Base-by-base conservation (phyloP, 2,888 invertebrate species). In the Matsumyia berberina region DNA sequence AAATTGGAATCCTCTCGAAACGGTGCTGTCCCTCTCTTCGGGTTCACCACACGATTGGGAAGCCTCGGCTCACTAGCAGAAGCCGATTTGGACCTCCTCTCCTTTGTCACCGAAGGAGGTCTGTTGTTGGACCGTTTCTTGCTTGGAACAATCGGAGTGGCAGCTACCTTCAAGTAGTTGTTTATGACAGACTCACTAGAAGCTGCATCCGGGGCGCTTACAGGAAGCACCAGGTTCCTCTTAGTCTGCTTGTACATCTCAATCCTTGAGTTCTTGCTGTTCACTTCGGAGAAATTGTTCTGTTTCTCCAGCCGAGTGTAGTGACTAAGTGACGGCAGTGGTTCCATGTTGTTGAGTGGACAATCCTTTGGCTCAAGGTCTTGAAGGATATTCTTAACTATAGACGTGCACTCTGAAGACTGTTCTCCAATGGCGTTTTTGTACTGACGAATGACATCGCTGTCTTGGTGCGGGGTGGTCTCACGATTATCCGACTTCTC, bases 161-260 rank as follows among this genome's bases (percentile, higher is more conserved):
- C 87, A 2, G 89, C 86, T 0, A 90, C 89, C 66, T 91, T 90
- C 0, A 92, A 81, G 82, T 91, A 92, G 49, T 92, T 92, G 64
- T 89, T 91, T 0, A 92, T 91, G 0, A 92, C 91, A 0, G 90
- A 81, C 5, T 91, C 91, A 39, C 89, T 88, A 19, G 80, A 76
- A 5, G 51, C 44, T 1, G 58, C 12, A 11, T 60, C 57, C 3
- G 67, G 51, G 5, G 55, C 42, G 46, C 66, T 86, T 6, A 39
- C 8, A 2, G 85, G 70, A 12, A 76, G 74, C 8, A 87, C 76
- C 9, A 87, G 73, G 58, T 87, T 87, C 19, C 87, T 82, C 11
- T 86, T 87, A 0, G 76, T 46, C n/a, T 70, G 78, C 46, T 87
- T 88, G 12, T 72, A 85, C 55, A 51, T 49, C 2, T 78, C 62